Base-by-base conservation (phyloP, 1,140 invertebrate genomes). In the Zaprionus tsacasi region DNA sequence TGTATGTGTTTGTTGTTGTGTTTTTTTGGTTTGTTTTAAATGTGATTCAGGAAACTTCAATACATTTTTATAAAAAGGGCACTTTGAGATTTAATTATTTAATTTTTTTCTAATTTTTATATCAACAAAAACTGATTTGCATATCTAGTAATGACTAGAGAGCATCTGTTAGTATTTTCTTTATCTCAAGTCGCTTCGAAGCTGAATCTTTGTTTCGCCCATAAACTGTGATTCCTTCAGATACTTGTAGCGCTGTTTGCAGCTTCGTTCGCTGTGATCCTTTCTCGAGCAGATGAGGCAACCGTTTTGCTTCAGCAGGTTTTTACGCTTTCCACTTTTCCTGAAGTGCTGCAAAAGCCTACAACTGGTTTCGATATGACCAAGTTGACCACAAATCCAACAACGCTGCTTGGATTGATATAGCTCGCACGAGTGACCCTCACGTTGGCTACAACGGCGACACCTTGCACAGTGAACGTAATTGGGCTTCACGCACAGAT, bases 401-500 rank as follows among this genome's bases (percentile, higher is more conserved):
- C 92, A 93, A 15, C 33, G 58, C 45, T 91, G 82, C 35, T 81
- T 81, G 8, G 56, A 61, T 59, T 92, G 91, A 67, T 92, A 93
- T 21, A 81, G 59, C 11, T 50, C 6, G 50, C 92, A 93, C 10
- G 67, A 27, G 33, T 93, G 92, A 3, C 67, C 68, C 38, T 75
- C 79, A 0, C 52, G 54, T 36, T 92, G 92, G 0, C 85, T 82
- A 17, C 97, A 98, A 64, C 95, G 93, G 0, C 94, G 92, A 88
- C 97, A 98, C 10, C 85, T 93, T 1, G 92, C 75, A 78, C 97
- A 98, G 93, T 98, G 97, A n/a, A 94, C 93, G 94, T 96, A 97
- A 17, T 95, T 95, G 2, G 96, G 95, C 92, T 98, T 98, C 0
- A 98, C 97, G 92, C 97, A 98, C 63, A 94, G 93, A n/a, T 95